Evolutionary conservation across 1,140 invertebrate species (phyloP).

Genomic region (Orius insidiosus): DNA sequence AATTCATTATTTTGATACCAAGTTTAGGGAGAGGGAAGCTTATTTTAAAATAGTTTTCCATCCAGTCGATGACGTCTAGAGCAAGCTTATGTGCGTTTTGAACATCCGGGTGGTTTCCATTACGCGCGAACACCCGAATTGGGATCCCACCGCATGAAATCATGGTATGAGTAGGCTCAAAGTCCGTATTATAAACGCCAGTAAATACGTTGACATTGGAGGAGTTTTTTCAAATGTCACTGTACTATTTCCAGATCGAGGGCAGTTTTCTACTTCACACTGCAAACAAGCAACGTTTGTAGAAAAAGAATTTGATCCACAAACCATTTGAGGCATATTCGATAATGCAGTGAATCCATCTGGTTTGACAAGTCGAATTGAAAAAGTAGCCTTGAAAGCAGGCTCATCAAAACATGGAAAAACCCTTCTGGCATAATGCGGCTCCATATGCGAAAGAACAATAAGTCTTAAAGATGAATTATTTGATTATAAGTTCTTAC

Average conservation of each 20-base stretch:
- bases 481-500: not conserved
- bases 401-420: slow-evolving; percentile 73
- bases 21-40: slow-evolving; percentile 35
- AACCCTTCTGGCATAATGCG: slow-evolving; percentile 45
- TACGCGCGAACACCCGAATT: not conserved
- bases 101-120: not conserved
- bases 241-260: not conserved
- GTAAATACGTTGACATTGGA: slow-evolving; percentile 20
- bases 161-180: not conserved
- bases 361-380: slow-evolving; percentile 24
- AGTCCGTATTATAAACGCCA: slow-evolving; percentile 1
- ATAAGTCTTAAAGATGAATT: slow-evolving; percentile 26
- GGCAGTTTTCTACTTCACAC: slow-evolving; percentile 30
- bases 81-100: slow-evolving; percentile 30
- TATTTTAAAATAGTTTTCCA: slow-evolving; percentile 29
- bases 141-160: not conserved
- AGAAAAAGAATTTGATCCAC: not conserved
- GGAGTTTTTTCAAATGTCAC: slow-evolving; percentile 54
- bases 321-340: slow-evolving; percentile 20
- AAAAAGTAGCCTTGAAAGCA: slow-evolving; percentile 46
- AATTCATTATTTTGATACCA: slow-evolving; percentile 3
- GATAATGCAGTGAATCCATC: slow-evolving; percentile 15
- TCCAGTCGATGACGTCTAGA: slow-evolving; percentile 29
- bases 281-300: too few relatives aligned
- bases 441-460: slow-evolving; percentile 49